Evolutionary conservation across 2,888 invertebrate species (phyloP), one percentile per base, ranked within the genome.

Genomic region (Phaonia tiefii): DNA sequence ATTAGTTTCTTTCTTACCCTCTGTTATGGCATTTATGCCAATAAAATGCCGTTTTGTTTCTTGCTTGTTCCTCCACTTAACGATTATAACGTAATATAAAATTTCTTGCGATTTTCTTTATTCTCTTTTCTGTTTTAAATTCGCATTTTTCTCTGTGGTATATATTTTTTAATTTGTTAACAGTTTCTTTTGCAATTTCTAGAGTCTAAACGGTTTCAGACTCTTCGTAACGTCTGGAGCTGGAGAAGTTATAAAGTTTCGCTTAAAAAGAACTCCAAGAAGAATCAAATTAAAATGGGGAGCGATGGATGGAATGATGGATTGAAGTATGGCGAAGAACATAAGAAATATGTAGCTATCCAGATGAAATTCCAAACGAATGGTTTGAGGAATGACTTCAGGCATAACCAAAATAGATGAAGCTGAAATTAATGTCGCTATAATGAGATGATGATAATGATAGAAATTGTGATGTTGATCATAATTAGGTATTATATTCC

Each of bases 361-460:
- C 51, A 25, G 67, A 66, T 71, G 65, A 70, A 39, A 58, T 71
- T 67, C 15, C 60, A 67, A 26, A 39, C 56, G 60, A 67, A 54
- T 42, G 22, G 13, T 3, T 13, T 13, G n/a, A 58, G 39, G 42
- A 72, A 73, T 15, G 51, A 74, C 71, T 74, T 67, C 76, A 80
- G 60, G 80, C 74, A 77, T 70, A 80, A 71, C 73, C 77, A 70
- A 63, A n/a, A 71, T 70, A 65, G 73, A 74, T 77, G 80, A 77
- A 77, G 77, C 74, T 77, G 70, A 54, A 77, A 80, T 77, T 67
- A 74, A 74, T 80, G 80, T 77, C 80, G 77, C 67, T 75, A 26
- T 72, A 63, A 63, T 63, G 10, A 60, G 39, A 20, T 13, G 63
- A 1, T 42, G 63, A 63, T 11, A 20, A 26, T 58, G 60, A 56